These are phyloP conservation scores for Henicopernis longicauda DNA, from an alignment of 2,113 vertebrate genomes.

Conservation along the genomic window DNA sequence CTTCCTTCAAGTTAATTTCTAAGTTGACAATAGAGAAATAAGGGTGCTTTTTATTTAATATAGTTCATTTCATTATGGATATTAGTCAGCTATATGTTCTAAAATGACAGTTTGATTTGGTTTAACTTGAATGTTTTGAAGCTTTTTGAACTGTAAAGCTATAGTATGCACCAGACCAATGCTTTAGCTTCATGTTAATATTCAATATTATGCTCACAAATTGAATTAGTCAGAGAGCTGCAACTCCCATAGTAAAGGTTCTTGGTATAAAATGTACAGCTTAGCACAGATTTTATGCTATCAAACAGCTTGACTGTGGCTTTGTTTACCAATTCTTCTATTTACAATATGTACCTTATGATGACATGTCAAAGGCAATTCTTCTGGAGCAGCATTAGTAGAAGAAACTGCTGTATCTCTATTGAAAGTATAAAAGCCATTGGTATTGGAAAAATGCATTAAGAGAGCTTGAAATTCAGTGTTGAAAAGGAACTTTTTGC, in stretches of 20 bases:
- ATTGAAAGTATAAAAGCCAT: neutral
- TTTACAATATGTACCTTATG: neutral
- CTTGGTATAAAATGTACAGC: neutral
- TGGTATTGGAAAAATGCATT: neutral
- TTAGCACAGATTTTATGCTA: neutral
- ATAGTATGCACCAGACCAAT: neutral
- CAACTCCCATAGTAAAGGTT: neutral
- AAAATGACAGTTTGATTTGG: conserved; percentile 18
- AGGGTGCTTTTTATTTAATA: neutral
- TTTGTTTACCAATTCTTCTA: neutral
- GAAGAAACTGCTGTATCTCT: neutral
- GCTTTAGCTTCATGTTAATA: neutral
- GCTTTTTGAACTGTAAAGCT: neutral
- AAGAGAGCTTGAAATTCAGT: neutral
- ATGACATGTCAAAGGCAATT: neutral
- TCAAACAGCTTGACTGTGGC: neutral
- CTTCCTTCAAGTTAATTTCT: conserved; percentile 17
- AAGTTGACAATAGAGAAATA: neutral
- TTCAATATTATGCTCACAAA: neutral
- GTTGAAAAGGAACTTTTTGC: neutral
- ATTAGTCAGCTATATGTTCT: neutral
- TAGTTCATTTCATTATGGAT: neutral
- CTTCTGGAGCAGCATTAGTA: neutral
- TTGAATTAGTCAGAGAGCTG: neutral
- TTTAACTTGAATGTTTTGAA: conserved; percentile 10